Conservation (phyloP, 2,797 vertebrate genomes). For the Tokudaia tokunoshimensis region DNA sequence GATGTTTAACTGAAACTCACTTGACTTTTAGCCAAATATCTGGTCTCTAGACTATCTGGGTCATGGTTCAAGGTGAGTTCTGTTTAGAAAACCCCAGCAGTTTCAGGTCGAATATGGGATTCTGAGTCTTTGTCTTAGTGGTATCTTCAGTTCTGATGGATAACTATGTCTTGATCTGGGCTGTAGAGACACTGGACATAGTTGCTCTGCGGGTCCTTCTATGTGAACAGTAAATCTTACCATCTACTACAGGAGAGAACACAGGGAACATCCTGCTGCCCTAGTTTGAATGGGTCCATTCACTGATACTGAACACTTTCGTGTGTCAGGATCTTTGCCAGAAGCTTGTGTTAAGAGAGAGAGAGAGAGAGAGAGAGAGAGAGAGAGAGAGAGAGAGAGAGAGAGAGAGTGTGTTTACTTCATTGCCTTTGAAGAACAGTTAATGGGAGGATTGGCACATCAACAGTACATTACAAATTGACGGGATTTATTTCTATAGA, state of each 20-base stretch:
- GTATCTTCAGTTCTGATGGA: neutral
- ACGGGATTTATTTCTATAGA: neutral
- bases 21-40: constrained; percentile 32
- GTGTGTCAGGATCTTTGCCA: neutral
- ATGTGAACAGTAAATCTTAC: neutral
- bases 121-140: neutral
- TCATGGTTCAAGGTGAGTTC: constrained; percentile 42
- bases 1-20: constrained; percentile 3
- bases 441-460: neutral
- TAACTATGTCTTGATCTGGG: neutral
- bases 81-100: constrained; percentile 51
- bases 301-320: neutral
- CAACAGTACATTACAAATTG: constrained; percentile 35
- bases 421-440: neutral
- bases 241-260: neutral
- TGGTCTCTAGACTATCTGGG: constrained; percentile 19
- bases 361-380: neutral
- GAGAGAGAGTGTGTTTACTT: neutral
- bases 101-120: neutral
- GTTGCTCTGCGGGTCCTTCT: neutral
- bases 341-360: neutral
- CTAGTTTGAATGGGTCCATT: constrained; percentile 12
- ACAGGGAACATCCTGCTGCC: neutral
- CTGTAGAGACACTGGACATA: neutral
- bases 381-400: neutral